These are phyloP conservation scores for Elaphurus davidianus DNA, from an alignment of 2,113 vertebrate species.

Conservation along the genomic window DNA sequence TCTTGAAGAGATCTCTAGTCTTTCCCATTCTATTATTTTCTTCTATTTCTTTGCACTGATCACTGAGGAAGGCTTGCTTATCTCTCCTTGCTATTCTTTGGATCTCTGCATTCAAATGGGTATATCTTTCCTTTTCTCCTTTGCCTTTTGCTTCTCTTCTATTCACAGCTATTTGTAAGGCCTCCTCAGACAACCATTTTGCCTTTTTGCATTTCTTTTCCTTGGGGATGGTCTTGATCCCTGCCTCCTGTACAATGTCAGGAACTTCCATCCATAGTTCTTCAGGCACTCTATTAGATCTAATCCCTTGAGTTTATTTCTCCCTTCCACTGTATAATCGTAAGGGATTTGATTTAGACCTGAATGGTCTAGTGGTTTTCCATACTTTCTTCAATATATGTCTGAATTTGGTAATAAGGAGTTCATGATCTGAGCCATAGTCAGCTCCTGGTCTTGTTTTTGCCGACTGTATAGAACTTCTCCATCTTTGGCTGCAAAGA, in stretches of 20 bases:
- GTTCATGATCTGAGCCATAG: neutral
- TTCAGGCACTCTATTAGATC: neutral
- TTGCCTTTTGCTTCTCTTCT: neutral
- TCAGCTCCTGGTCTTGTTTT: neutral
- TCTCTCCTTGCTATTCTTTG: neutral
- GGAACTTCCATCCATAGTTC: neutral
- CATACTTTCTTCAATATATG: neutral
- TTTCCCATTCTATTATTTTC: neutral
- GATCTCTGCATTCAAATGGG: neutral
- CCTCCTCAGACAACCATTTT: neutral
- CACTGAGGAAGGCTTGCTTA: neutral
- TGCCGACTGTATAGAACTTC: neutral
- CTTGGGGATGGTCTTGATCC: neutral
- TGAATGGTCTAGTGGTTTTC: neutral
- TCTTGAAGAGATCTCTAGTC: neutral
- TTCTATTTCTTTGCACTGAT: neutral
- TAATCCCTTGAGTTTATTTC: neutral
- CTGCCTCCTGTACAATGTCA: neutral
- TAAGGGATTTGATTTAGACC: neutral
- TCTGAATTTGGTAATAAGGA: neutral
- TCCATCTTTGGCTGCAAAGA: neutral
- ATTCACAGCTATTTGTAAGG: neutral
- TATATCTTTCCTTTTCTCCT: neutral
- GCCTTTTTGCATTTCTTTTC: neutral
- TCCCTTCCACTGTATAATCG: neutral